Conservation (phyloP, 2,113 vertebrate genomes). For the Malurus cyaneus region DNA sequence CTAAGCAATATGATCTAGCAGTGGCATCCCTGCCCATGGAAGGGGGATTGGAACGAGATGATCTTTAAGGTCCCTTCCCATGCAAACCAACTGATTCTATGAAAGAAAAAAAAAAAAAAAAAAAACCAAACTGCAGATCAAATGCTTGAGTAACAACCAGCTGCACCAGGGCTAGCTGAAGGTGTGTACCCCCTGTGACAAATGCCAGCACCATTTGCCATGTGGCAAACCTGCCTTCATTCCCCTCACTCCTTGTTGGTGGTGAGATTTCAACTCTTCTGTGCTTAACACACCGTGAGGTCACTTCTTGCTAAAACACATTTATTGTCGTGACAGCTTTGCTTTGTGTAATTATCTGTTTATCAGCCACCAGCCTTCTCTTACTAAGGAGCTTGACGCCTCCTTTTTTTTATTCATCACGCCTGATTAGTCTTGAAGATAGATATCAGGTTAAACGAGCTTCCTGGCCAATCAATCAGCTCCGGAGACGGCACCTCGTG, state of each 20-base stretch:
- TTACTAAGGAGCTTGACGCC: neutral
- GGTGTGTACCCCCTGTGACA: neutral
- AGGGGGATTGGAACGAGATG: neutral
- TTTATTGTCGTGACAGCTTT: neutral
- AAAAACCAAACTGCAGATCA: neutral
- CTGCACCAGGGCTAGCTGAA: neutral
- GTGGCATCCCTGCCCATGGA: neutral
- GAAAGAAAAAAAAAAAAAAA: neutral
- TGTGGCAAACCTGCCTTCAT: neutral
- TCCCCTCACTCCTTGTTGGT: no score
- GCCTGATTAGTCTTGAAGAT: constrained; percentile 41
- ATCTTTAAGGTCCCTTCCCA: neutral
- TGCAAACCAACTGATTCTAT: neutral
- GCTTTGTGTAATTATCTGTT: constrained; percentile 53
- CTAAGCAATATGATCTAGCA: neutral
- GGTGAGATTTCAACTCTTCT: neutral
- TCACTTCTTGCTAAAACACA: neutral
- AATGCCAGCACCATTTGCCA: neutral
- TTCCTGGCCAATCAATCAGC: constrained; percentile 49
- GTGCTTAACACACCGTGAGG: neutral
- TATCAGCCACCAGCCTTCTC: constrained; percentile 18
- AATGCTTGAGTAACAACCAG: neutral
- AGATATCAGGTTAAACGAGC: constrained; percentile 7
- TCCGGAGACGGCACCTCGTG: neutral
- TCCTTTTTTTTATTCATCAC: constrained; percentile 22